phyloP scores from a whole-genome alignment of 2,888 invertebrate genomes.

The Cephus runcator region DNA sequence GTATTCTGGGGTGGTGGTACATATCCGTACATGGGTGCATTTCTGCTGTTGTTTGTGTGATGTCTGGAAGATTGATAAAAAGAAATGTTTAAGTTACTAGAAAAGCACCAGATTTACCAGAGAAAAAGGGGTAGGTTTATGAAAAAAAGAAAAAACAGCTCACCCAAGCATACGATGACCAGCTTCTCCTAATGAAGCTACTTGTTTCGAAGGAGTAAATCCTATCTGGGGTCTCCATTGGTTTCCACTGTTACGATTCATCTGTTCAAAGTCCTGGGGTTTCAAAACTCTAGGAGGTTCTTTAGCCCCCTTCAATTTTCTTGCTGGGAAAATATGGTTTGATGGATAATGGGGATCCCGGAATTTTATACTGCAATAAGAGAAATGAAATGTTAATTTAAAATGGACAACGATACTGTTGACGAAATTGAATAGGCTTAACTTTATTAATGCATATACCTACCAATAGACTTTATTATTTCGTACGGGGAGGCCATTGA shows the following conservation, averaged over 20 bases:
- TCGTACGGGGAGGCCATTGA: conserved; percentile 73
- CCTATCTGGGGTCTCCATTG: conserved; percentile 82
- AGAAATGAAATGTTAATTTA: background rate
- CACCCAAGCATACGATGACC: conserved; percentile 83
- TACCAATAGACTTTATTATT: conserved; percentile 67
- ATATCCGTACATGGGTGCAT: conserved; percentile 55
- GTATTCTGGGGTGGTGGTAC: conserved; percentile 49
- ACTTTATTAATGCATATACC: conserved; percentile 26
- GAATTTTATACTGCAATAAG: conserved; percentile 75
- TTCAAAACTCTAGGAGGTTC: conserved; percentile 83
- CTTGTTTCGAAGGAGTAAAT: conserved; percentile 74
- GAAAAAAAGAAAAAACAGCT: conserved; percentile 22
- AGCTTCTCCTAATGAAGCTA: conserved; percentile 74
- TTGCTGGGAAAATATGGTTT: conserved; percentile 83
- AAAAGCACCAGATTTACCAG: background rate
- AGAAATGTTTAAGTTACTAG: background rate
- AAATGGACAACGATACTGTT: background rate
- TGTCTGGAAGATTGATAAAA: conserved; percentile 44
- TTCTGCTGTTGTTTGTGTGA: conserved; percentile 48
- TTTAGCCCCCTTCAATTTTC: conserved; percentile 73
- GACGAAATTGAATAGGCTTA: conserved; percentile 6
- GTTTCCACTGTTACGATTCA: conserved; percentile 66
- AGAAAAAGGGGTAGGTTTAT: background rate
- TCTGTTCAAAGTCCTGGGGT: conserved; percentile 78
- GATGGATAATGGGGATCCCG: conserved; percentile 82